Percentiles rank a stretch among this genome's conserved stretches.
Conservation (phyloP, 2,113 vertebrate species). For the Equus przewalskii region DNA sequence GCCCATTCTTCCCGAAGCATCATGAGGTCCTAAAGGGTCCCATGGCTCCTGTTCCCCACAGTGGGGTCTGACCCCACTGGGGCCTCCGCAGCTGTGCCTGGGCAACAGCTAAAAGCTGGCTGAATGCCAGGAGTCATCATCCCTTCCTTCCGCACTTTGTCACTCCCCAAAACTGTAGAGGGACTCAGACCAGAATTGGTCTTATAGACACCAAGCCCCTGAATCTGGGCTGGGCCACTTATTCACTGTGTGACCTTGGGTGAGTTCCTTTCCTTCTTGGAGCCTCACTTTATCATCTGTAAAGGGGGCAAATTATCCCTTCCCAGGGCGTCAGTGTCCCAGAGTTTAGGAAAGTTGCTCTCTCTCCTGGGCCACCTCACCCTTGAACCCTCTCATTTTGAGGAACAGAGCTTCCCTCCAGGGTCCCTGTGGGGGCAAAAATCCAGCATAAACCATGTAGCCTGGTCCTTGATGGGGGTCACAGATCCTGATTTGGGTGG, state of each 20-base stretch:
- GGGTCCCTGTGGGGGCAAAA: constrained; percentile 88
- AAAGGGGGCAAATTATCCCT: background rate
- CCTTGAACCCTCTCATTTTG: constrained; percentile 84
- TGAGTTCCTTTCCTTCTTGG: background rate
- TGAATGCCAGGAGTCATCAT: background rate
- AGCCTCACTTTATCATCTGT: background rate
- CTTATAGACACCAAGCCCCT: background rate
- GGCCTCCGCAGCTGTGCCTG: background rate
- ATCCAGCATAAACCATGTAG: constrained; percentile 91
- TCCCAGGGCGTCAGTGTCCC: background rate
- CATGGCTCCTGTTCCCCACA: background rate
- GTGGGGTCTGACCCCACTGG: background rate
- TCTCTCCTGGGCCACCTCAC: background rate
- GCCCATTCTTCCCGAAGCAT: background rate
- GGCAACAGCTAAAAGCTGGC: background rate
- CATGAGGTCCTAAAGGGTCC: background rate
- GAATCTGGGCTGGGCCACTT: background rate
- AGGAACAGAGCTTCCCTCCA: constrained; percentile 91
- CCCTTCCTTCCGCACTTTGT: background rate
- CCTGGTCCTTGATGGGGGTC: constrained; percentile 90
- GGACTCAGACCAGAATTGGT: background rate
- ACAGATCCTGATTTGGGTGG: constrained; percentile 68
- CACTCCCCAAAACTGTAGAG: background rate
- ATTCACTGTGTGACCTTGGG: background rate
- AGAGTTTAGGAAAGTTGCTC: background rate